Percentiles rank a stretch among this genome's conserved stretches.
Conservation (phyloP, 2,797 vertebrate species). For the Pachyuromys duprasi region DNA sequence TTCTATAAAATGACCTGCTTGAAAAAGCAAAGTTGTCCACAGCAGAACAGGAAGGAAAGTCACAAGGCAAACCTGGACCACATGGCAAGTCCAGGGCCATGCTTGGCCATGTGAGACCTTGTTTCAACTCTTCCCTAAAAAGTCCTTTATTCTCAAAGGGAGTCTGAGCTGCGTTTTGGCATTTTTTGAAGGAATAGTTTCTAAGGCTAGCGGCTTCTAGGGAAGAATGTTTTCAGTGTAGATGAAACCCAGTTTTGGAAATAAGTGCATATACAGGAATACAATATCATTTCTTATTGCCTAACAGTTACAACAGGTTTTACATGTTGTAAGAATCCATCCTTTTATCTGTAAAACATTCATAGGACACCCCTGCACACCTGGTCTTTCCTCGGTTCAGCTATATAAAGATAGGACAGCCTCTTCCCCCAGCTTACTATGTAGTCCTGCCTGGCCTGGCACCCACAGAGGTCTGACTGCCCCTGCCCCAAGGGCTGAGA, state of each 20-base stretch:
- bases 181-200: background rate
- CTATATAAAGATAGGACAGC: background rate
- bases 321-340: background rate
- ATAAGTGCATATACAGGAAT: background rate
- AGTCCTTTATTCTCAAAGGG: background rate
- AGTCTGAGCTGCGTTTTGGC: background rate
- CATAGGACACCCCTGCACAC: background rate
- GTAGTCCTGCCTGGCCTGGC: background rate
- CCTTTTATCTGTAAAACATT: background rate
- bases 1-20: background rate
- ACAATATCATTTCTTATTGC: background rate
- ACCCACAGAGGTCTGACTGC: no score
- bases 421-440: background rate
- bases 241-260: constrained; percentile 37
- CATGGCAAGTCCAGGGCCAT: background rate
- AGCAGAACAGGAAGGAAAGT: background rate
- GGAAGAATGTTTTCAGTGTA: constrained; percentile 9
- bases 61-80: background rate
- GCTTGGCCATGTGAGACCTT: background rate
- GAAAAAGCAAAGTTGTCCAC: background rate
- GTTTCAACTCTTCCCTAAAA: background rate
- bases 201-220: background rate
- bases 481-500: background rate
- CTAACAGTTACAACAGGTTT: background rate
- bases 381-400: constrained; percentile 13